Evolutionary conservation across 1,140 invertebrate genomes (phyloP).

Genomic region (Ptiloglossa arizonensis): DNA sequence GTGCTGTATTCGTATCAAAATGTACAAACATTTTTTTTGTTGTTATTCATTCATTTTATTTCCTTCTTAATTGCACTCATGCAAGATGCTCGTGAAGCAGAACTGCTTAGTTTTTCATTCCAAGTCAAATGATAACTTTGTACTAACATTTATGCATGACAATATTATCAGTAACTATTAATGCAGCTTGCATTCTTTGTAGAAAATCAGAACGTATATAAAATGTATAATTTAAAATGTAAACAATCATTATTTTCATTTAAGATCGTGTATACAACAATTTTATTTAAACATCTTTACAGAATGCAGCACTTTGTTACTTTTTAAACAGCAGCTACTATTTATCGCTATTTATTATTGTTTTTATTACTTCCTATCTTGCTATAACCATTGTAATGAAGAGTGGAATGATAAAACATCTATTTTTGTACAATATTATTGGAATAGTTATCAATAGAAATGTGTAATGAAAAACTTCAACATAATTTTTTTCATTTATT

Average conservation of each 20-base stretch:
- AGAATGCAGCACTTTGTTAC: conserved; percentile 70
- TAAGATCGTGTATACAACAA: conserved; percentile 45
- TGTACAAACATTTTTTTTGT: conserved; percentile 54
- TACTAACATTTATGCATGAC: conserved; percentile 20
- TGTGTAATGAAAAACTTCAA: conserved; percentile 45
- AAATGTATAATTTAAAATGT: conserved; percentile 46
- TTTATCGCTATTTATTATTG: conserved; percentile 68
- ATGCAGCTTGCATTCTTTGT: conserved; percentile 33
- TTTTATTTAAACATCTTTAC: conserved; percentile 61
- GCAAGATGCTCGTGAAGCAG: conserved; percentile 42
- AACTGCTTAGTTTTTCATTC: conserved; percentile 1
- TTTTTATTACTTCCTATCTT: conserved; percentile 68
- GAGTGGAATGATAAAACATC: conserved; percentile 64
- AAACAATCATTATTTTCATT: conserved; percentile 41
- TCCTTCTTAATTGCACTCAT: conserved; percentile 35
- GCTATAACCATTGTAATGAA: conserved; percentile 61
- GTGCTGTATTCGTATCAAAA: conserved; percentile 68
- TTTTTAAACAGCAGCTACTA: conserved; percentile 61
- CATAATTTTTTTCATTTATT: conserved; percentile 39
- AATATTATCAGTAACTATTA: conserved; percentile 29
- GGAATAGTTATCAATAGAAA: conserved; percentile 50
- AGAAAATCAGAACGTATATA: conserved; percentile 53
- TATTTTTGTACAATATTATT: conserved; percentile 67
- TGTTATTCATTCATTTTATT: conserved; percentile 34
- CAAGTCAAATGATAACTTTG: conserved; percentile 17